Percentiles rank a stretch among this genome's conserved stretches.
These are phyloP conservation scores for Solea solea DNA, from an alignment of 2,113 vertebrate genomes.

Conservation along the genomic window DNA sequence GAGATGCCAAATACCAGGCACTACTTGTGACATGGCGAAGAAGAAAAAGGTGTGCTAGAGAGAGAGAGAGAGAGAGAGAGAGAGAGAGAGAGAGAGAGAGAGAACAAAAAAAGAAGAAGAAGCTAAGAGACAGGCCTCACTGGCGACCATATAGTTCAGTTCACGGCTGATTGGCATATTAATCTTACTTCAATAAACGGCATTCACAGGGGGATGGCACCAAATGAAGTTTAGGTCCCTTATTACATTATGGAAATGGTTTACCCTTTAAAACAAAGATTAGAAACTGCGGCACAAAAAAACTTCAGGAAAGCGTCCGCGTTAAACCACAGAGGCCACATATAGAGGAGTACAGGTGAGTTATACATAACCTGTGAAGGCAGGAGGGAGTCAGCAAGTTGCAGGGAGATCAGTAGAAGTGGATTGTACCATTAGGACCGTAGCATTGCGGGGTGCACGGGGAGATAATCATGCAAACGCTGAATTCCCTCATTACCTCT, in stretches of 20 bases:
- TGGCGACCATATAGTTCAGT: slow-evolving; percentile 14
- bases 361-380: slow-evolving; percentile 32
- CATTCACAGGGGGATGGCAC: slow-evolving; percentile 44
- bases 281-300: slow-evolving; percentile 32
- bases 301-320: slow-evolving; percentile 43
- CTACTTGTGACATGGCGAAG: slow-evolving; percentile 31
- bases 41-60: slow-evolving; percentile 22
- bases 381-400: slow-evolving; percentile 15
- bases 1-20: slow-evolving; percentile 63
- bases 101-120: not conserved
- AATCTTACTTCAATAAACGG: slow-evolving; percentile 64
- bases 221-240: slow-evolving; percentile 33
- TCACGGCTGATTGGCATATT: slow-evolving; percentile 55
- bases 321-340: slow-evolving; percentile 11
- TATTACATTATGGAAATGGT: slow-evolving; percentile 61
- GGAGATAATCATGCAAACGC: slow-evolving; percentile 66
- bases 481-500: slow-evolving; percentile 60
- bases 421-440: slow-evolving; percentile 43
- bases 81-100: slow-evolving; percentile 17
- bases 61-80: slow-evolving; percentile 20
- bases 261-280: slow-evolving; percentile 61
- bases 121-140: slow-evolving; percentile 24
- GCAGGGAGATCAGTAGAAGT: slow-evolving; percentile 27
- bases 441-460: slow-evolving; percentile 20
- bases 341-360: slow-evolving; percentile 27